These are phyloP conservation scores for Peromyscus maniculatus DNA, from an alignment of 2,113 vertebrate genomes.

Conservation along the genomic window DNA sequence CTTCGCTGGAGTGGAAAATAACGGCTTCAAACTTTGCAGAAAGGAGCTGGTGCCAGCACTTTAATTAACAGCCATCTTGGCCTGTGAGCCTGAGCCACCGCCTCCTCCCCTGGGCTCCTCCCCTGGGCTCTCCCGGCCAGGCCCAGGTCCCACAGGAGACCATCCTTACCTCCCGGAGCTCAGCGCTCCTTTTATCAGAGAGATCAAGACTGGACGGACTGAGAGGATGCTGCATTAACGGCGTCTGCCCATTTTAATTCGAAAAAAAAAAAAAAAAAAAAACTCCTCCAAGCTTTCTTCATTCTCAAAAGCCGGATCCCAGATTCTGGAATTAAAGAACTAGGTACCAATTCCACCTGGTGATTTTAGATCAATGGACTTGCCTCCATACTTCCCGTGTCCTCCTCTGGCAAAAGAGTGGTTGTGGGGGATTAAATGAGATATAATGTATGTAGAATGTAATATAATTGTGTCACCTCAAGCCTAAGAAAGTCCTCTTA, in stretches of 20 bases:
- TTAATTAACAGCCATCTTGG: constrained; percentile 87
- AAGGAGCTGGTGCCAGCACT: constrained; percentile 82
- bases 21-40: constrained; percentile 85
- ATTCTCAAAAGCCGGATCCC: constrained; percentile 27
- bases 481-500: background rate
- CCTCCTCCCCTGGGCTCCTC: constrained; percentile 25
- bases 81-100: constrained; percentile 68
- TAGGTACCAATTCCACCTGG: background rate
- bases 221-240: background rate
- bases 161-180: background rate
- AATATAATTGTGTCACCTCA: background rate
- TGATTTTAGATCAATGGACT: background rate
- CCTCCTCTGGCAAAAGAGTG: background rate
- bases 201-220: background rate
- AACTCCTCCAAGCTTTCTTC: background rate
- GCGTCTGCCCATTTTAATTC: background rate
- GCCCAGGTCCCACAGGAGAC: background rate
- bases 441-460: background rate
- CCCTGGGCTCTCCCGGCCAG: constrained; percentile 3
- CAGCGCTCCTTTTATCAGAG: background rate
- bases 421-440: constrained; percentile 38
- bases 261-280: background rate
- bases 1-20: constrained; percentile 88
- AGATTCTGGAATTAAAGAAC: constrained; percentile 44
- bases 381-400: background rate